Conservation (phyloP, 2,888 invertebrate genomes). For the Xanthostigma xanthostigma region DNA sequence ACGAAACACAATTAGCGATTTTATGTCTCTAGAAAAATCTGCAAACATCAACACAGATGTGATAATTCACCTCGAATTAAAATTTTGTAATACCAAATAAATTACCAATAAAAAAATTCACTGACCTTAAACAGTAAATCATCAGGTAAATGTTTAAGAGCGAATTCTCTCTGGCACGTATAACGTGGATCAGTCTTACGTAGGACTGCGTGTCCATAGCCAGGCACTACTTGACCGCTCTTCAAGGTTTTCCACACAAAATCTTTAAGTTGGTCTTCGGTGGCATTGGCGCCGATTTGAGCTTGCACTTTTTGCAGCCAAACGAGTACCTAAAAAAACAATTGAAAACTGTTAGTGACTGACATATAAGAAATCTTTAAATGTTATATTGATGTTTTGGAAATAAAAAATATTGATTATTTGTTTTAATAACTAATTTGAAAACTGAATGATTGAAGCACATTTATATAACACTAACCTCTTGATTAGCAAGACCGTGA, state of each 20-base stretch:
- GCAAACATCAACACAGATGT: constrained; percentile 1
- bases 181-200: constrained; percentile 89
- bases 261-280: constrained; percentile 84
- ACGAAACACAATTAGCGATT: constrained; percentile 7
- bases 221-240: constrained; percentile 92
- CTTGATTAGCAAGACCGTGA: constrained; percentile 92
- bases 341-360: background rate
- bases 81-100: background rate
- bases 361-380: background rate
- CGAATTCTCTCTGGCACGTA: constrained; percentile 88
- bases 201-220: constrained; percentile 91
- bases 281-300: constrained; percentile 70
- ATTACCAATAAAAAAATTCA: background rate
- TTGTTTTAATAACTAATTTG: constrained; percentile 2
- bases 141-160: constrained; percentile 81
- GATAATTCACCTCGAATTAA: background rate
- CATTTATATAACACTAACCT: constrained; percentile 29
- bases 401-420: background rate
- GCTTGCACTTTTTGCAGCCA: constrained; percentile 85
- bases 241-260: constrained; percentile 96
- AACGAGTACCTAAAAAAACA: constrained; percentile 55
- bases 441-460: background rate
- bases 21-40: background rate
- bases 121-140: constrained; percentile 72
- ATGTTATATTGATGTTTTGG: background rate